A percentile compares a stretch with the other conserved stretches of the same genome.
These are phyloP conservation scores for Euproctis similis DNA, from an alignment of 2,888 invertebrate genomes.

Conservation along the genomic window DNA sequence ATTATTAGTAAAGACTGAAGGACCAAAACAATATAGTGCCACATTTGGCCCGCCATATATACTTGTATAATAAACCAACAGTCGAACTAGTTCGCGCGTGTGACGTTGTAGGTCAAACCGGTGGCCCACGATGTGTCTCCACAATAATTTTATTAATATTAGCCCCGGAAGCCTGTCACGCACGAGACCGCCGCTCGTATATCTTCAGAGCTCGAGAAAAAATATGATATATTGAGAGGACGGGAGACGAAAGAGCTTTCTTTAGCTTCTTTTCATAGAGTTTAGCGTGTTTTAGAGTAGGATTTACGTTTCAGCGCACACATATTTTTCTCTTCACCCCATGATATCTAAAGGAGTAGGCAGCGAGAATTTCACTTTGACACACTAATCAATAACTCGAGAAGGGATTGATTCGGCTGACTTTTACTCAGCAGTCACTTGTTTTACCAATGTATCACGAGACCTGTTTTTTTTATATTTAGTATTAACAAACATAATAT, in stretches of 20 bases:
- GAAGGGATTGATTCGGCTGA: too few species aligned
- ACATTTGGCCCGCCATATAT: too few species aligned
- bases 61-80: conserved; percentile 14
- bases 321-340: too few species aligned
- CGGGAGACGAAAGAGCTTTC: conserved; percentile 63
- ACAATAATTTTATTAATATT: conserved; percentile 76
- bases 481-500: too few species aligned
- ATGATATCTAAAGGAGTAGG: too few species aligned
- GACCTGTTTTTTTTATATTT: too few species aligned
- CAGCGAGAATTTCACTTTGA: too few species aligned
- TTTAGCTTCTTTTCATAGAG: conserved; percentile 50
- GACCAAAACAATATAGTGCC: conserved; percentile 11
- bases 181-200: conserved; percentile 65
- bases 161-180: conserved; percentile 70
- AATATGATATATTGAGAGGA: conserved; percentile 73
- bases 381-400: too few species aligned
- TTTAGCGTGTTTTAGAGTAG: conserved; percentile 65
- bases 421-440: too few species aligned
- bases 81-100: conserved; percentile 21
- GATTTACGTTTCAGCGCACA: too few species aligned
- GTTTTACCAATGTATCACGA: too few species aligned
- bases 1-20: too few species aligned
- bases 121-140: conserved; percentile 53
- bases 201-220: conserved; percentile 60
- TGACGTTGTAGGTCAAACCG: conserved; percentile 46